Conservation (phyloP, 2,113 vertebrate genomes). For the Paraplagusia blochii region DNA sequence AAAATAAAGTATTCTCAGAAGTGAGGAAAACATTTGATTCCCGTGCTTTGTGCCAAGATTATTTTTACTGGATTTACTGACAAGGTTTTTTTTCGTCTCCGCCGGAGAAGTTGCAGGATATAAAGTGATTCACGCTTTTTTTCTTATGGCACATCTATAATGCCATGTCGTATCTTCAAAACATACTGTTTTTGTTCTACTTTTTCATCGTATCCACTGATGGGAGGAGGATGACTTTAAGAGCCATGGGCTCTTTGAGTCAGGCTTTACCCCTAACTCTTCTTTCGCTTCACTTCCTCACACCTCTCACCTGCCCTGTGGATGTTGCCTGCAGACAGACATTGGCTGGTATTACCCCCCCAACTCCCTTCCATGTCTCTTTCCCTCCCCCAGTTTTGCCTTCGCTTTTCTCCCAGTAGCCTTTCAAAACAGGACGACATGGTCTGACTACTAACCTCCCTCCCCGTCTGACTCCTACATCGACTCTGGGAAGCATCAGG, state of each 20-base stretch:
- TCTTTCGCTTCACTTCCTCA: conserved; percentile 58
- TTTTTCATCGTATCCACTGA: conserved; percentile 12
- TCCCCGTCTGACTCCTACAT: conserved; percentile 27
- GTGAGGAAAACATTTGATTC: conserved; percentile 52
- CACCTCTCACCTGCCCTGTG: conserved; percentile 71
- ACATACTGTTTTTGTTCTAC: conserved; percentile 16
- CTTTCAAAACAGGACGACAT: conserved; percentile 33
- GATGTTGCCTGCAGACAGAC: conserved; percentile 55
- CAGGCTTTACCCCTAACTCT: conserved; percentile 57
- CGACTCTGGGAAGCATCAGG: conserved; percentile 11
- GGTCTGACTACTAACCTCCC: conserved; percentile 25
- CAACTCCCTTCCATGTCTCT: background rate
- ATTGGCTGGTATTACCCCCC: conserved; percentile 42
- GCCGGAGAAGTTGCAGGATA: conserved; percentile 3
- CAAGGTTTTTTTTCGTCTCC: conserved; percentile 13
- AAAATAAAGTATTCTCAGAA: conserved; percentile 43
- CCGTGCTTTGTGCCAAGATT: conserved; percentile 24
- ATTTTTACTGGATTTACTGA: conserved; percentile 30
- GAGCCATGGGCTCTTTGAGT: conserved; percentile 68
- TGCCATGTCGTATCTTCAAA: conserved; percentile 10
- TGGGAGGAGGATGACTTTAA: conserved; percentile 7
- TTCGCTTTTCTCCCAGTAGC: conserved; percentile 18
- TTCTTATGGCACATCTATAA: background rate
- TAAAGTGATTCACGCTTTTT: conserved; percentile 8
- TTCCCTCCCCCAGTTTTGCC: background rate